phyloP scores from a whole-genome alignment of 30 jellyfish, hydroid and myxozoan genomes.

The Sanderia malayensis region DNA sequence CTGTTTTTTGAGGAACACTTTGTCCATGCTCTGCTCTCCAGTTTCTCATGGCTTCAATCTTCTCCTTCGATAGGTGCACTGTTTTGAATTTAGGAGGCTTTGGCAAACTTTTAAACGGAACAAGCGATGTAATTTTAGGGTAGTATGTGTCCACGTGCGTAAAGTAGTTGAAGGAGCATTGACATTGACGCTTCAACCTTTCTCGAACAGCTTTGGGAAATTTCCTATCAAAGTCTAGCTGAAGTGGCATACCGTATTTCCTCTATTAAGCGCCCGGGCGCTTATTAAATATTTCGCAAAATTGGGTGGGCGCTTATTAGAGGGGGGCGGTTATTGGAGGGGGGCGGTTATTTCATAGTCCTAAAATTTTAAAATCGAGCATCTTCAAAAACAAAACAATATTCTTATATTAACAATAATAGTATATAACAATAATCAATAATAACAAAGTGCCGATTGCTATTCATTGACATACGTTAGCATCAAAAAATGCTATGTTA shows the following conservation, averaged over 20 bases:
- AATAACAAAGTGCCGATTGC: too few relatives aligned
- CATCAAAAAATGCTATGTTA: too few relatives aligned
- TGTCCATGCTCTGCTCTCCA: conserved; percentile 40
- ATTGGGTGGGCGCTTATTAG: too few relatives aligned
- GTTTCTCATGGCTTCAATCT: conserved; percentile 13
- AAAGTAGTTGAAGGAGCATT: conserved; percentile 28
- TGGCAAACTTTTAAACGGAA: conserved; percentile 29
- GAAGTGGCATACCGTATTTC: conserved; percentile 46
- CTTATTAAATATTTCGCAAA: too few relatives aligned
- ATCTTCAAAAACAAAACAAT: too few relatives aligned
- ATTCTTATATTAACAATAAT: too few relatives aligned
- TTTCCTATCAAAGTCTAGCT: conserved; percentile 31
- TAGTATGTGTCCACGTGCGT: conserved; percentile 15
- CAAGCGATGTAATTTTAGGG: conserved; percentile 19
- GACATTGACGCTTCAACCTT: conserved; percentile 33
- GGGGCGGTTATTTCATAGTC: too few relatives aligned
- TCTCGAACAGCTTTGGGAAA: conserved; percentile 39
- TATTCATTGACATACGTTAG: too few relatives aligned
- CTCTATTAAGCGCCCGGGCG: too few relatives aligned
- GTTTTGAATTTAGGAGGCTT: conserved; percentile 14
- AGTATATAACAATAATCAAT: too few relatives aligned
- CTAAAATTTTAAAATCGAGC: too few relatives aligned
- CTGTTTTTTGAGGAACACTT: conserved; percentile 33
- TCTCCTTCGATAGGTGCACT: conserved; percentile 9
- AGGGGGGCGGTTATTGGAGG: too few relatives aligned